These are phyloP conservation scores for Helostoma temminkii DNA, from an alignment of 2,797 vertebrate genomes.

Conservation along the genomic window DNA sequence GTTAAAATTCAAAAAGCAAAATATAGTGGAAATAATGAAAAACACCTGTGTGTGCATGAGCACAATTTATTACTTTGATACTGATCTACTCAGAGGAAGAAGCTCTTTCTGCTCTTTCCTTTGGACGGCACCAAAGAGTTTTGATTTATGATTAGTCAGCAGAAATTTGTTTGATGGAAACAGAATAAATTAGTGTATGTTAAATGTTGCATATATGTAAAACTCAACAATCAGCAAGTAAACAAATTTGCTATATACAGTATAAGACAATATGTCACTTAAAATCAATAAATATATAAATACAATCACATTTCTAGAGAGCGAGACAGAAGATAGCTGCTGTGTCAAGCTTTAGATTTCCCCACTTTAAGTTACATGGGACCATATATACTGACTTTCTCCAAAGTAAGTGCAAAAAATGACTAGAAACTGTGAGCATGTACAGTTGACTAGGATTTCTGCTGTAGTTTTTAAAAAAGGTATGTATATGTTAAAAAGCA, in stretches of 20 bases:
- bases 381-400: too few relatives aligned
- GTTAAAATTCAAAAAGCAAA: conserved; percentile 65
- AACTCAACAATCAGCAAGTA: background rate
- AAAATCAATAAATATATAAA: background rate
- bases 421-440: too few relatives aligned
- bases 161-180: conserved; percentile 38
- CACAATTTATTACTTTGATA: conserved; percentile 71
- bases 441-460: too few relatives aligned
- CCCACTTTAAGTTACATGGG: background rate
- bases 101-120: conserved; percentile 55
- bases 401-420: too few relatives aligned
- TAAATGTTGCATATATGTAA: conserved; percentile 12
- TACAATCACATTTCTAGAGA: too few relatives aligned
- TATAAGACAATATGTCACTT: background rate
- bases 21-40: conserved; percentile 67
- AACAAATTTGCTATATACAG: background rate
- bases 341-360: background rate
- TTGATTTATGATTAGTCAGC: conserved; percentile 70
- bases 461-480: too few relatives aligned
- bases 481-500: too few relatives aligned
- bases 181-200: conserved; percentile 1
- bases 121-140: conserved; percentile 44
- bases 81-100: conserved; percentile 66
- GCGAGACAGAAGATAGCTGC: too few relatives aligned
- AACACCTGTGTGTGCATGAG: conserved; percentile 58